phyloP scores from a whole-genome alignment of 2,797 vertebrate species.

The Atherinosoma microstoma region DNA sequence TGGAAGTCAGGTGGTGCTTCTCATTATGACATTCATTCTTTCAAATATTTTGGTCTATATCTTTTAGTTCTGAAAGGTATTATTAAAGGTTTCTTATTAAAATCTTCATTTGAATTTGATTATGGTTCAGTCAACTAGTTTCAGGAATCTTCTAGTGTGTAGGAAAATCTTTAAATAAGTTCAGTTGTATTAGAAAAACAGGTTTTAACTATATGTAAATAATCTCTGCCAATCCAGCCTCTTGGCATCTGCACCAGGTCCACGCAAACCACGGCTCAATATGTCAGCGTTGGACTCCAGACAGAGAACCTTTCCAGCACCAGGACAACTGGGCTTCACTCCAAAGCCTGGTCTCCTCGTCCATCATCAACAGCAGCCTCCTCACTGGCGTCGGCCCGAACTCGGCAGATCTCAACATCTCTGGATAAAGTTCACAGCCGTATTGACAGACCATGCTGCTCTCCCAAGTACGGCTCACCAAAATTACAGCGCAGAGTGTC shows the following conservation, averaged over 20 bases:
- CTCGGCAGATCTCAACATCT: constrained; percentile 95
- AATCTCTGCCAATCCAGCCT: constrained; percentile 25
- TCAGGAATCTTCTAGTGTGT: neutral
- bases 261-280: constrained; percentile 90
- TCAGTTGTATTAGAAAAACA: neutral
- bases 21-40: neutral
- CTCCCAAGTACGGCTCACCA: constrained; percentile 95
- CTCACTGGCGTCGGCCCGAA: constrained; percentile 89
- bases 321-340: constrained; percentile 78
- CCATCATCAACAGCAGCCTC: constrained; percentile 79
- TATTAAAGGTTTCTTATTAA: neutral
- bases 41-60: neutral
- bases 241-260: constrained; percentile 82
- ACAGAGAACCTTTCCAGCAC: constrained; percentile 84
- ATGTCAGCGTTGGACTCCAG: constrained; percentile 91
- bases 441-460: constrained; percentile 95
- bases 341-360: constrained; percentile 94
- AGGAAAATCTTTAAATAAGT: neutral
- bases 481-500: constrained; percentile 93
- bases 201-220: neutral
- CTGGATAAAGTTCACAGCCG: constrained; percentile 96
- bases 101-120: neutral
- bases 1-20: constrained; percentile 86
- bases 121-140: neutral
- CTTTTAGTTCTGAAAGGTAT: neutral